Evolutionary conservation across 2,113 vertebrate genomes (phyloP).

Genomic region (Menura novaehollandiae): DNA sequence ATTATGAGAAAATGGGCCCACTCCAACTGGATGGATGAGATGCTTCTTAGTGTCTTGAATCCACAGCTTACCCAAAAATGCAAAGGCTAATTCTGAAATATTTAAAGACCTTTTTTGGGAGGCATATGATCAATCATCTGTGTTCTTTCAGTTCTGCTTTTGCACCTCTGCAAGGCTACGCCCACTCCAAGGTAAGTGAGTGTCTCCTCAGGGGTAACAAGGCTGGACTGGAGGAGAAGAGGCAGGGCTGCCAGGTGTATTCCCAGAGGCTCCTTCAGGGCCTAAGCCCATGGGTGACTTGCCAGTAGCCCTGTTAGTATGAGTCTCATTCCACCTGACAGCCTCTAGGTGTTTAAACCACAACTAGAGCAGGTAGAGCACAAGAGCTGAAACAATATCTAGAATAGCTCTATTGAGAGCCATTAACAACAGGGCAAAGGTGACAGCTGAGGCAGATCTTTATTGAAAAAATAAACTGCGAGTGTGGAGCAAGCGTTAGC

Average conservation of each 20-base stretch:
- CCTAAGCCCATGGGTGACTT: background rate
- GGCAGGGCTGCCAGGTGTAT: background rate
- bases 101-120: background rate
- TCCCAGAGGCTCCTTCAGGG: background rate
- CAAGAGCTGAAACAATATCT: background rate
- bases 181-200: accelerated
- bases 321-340: background rate
- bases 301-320: background rate
- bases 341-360: background rate
- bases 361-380: accelerated
- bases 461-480: background rate
- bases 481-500: background rate
- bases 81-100: background rate
- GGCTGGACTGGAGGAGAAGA: background rate
- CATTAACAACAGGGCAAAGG: background rate
- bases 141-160: background rate
- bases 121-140: background rate
- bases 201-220: accelerated
- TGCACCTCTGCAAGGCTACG: accelerated
- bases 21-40: background rate
- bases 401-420: background rate
- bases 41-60: background rate
- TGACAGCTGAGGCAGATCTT: background rate
- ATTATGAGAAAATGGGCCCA: background rate
- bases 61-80: background rate